Conservation (phyloP, 2,797 vertebrate genomes). For the Pelodytes ibericus region DNA sequence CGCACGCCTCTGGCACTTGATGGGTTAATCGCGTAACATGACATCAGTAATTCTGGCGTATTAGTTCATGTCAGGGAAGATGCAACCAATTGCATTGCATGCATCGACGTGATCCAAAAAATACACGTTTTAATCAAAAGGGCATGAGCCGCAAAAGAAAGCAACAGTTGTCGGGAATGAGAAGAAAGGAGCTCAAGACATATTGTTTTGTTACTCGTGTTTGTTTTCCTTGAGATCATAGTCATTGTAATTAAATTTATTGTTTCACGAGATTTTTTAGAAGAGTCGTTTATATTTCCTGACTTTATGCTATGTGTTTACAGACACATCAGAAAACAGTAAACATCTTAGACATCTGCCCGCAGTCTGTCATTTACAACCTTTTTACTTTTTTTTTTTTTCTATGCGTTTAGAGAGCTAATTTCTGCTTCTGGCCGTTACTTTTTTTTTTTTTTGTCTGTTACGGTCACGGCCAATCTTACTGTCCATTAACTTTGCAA, state of each 20-base stretch:
- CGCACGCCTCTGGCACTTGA: not conserved
- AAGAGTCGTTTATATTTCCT: conserved; percentile 52
- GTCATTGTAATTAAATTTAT: conserved; percentile 53
- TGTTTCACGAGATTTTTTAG: conserved; percentile 44
- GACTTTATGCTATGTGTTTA: conserved; percentile 45
- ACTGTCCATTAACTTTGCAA: conserved; percentile 26
- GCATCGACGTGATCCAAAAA: conserved; percentile 29
- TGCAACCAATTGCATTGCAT: conserved; percentile 25
- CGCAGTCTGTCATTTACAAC: conserved; percentile 38
- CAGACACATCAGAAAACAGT: conserved; percentile 44
- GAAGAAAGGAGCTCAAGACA: conserved; percentile 49
- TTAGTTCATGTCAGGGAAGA: conserved; percentile 31
- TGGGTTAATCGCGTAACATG: not conserved
- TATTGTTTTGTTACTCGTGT: conserved; percentile 48
- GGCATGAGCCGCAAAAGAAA: conserved; percentile 37
- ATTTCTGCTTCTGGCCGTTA: conserved; percentile 20
- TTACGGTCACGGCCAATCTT: conserved; percentile 11
- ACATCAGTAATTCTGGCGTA: not conserved
- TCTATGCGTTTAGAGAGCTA: conserved; percentile 19
- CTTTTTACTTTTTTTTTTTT: not conserved
- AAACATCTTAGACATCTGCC: conserved; percentile 47
- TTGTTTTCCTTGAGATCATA: conserved; percentile 53
- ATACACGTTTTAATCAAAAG: conserved; percentile 47
- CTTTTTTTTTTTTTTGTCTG: not conserved
- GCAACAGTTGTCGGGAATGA: conserved; percentile 33